Percentiles rank a stretch among this genome's conserved stretches.
Evolutionary conservation across 2,888 invertebrate genomes (phyloP).

Genomic region (Lepas anatifera): DNA sequence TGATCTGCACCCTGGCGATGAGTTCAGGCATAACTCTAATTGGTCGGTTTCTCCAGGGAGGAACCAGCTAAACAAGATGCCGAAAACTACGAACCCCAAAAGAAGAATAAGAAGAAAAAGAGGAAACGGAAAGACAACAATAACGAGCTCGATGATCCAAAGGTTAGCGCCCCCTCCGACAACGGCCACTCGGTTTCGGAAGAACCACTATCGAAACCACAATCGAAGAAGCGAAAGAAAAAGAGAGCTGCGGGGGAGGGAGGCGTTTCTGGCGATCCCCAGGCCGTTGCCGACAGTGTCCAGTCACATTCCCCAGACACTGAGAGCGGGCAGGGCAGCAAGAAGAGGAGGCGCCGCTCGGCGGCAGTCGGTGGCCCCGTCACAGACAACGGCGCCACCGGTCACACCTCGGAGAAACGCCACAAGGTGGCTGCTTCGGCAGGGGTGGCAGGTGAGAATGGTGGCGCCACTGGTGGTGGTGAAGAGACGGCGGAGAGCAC

Average conservation of each 20-base stretch:
- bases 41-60: too few relatives aligned
- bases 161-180: background rate
- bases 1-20: too few relatives aligned
- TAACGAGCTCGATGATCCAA: background rate
- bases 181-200: background rate
- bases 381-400: too few relatives aligned
- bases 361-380: too few relatives aligned
- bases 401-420: too few relatives aligned
- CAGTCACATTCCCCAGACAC: too few relatives aligned
- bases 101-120: slow-evolving; percentile 5
- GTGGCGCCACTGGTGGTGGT: background rate
- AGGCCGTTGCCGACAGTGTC: too few relatives aligned
- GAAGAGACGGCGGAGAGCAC: background rate
- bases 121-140: background rate
- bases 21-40: too few relatives aligned
- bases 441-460: background rate
- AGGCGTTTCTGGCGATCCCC: too few relatives aligned
- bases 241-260: background rate
- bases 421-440: too few relatives aligned
- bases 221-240: background rate
- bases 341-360: too few relatives aligned
- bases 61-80: background rate
- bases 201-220: background rate
- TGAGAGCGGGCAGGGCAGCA: background rate
- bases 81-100: background rate